Evolutionary conservation across 1,140 invertebrate species (phyloP), one percentile per base, ranked within the genome.

Genomic region (Cydia pomonella): DNA sequence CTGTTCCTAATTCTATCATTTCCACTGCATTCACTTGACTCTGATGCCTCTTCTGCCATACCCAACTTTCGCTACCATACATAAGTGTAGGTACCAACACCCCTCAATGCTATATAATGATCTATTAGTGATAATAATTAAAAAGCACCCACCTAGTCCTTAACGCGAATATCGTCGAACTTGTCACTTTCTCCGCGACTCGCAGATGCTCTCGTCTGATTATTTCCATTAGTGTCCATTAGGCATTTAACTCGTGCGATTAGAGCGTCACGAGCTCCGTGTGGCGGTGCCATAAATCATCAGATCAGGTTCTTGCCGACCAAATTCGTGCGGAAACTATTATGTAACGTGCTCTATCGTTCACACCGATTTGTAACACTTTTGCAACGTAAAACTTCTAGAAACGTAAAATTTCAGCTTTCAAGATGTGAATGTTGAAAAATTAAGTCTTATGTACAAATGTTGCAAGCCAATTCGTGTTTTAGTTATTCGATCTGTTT

Each of bases 181-280:
- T 89, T 84, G 80, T 87, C 85, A 89, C 88, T 90, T 90, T 90
- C 88, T 86, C 87, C 77, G 79, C 77, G 66, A 84, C 80, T 59
- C 77, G 84, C 84, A 83, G 90, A 92, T 92, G 87, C 79, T 84
- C 84, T 86, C 83, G 82, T 80, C 82, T 80, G 88, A 89, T 91
- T 87, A 90, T 89, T 87, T 85, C 88, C 85, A 92, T 91, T 92
- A 92, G 85, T 85, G 85, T 85, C 89, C 89, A 92, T 92, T 92
- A 91, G 85, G 82, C 83, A 84, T 90, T 89, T 92, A 90, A 89
- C 90, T 88, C 85, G 90, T 92, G 90, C 86, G 87, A 92, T 90
- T 92, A 90, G 86, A 81, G 74, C 81, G 88, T 90, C 88, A 91
- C 87, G 86, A 86, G 84, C 80, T 78, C 75, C 73, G 80, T 84